Evolutionary conservation across 2,797 vertebrate species (phyloP), one percentile per base, ranked within the genome.

Genomic region (Eulemur albifrons): DNA sequence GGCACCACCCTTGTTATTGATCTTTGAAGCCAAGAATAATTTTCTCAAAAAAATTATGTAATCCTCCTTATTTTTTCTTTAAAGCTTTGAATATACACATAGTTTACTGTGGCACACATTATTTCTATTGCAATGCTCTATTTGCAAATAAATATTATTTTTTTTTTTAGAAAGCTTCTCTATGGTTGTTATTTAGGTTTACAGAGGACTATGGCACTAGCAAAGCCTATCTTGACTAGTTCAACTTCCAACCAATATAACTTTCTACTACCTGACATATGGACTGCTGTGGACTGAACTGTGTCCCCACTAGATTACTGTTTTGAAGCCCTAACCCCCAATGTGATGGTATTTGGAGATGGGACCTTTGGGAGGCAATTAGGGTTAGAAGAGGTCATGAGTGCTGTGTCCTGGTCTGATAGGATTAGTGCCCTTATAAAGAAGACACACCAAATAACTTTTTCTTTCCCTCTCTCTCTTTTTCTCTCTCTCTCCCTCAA

Each of bases 401-500:
- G 43, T 38, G 30, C 21, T 21, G 15, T 15, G 11, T 21, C 23
- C 25, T 63, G n/a, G n/a, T 70, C 20, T 70, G 69, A 12, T 18
- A 4, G 43, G 32, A 45, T 48, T 77, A 63, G 38, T 23, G 18
- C 14, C 35, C 35, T 70, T 81, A 80, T 32, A n/a, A 38, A 61
- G n/a, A 96, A 82, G 11, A 83, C 10, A 38, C 10, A 4, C 5
- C 20, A 75, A 43, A 48, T 30, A 45, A 32, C 6, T 7, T 21
- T 3, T 6, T 32, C 15, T 61, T 50, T 13, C 10, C 7, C 38
- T n/a, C 11, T 69, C 12, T 4, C 2, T 2, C 48, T 21, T 21
- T 11, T 1, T 2, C 48, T 21, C 15, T 4, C 11, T n/a, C 10
- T 69, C 4, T 17, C 3, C 1, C 65, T 32, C 32, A 25, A 57